Evolutionary conservation across 2,113 vertebrate species (phyloP).

Genomic region (Apodemus sylvaticus): DNA sequence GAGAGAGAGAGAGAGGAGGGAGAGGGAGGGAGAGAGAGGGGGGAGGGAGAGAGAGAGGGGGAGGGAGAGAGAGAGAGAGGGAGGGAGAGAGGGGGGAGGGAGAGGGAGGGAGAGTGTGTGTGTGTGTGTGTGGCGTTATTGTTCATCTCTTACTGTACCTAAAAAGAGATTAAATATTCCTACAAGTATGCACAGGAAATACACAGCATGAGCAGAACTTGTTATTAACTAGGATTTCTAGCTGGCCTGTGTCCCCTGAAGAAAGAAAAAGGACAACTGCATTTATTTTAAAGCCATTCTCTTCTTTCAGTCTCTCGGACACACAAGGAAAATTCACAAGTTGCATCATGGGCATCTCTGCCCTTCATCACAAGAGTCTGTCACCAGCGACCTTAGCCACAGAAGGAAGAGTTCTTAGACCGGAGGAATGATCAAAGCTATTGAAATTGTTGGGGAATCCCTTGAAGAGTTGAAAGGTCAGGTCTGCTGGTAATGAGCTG

Average conservation of each 20-base stretch:
- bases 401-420: neutral
- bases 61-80: neutral
- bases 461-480: neutral
- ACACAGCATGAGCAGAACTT: neutral
- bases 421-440: neutral
- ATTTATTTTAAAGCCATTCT: neutral
- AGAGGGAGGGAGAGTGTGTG: too few relatives aligned
- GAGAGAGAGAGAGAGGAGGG: neutral
- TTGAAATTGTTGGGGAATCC: neutral
- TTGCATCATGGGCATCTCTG: neutral
- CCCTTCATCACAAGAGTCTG: neutral
- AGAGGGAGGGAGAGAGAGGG: too few relatives aligned
- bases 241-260: neutral
- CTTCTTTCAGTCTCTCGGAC: neutral
- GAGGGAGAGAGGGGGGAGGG: too few relatives aligned
- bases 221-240: neutral
- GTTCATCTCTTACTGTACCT: neutral
- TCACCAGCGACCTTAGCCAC: neutral
- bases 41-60: too few relatives aligned
- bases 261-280: neutral
- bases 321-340: neutral
- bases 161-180: neutral
- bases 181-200: neutral
- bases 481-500: neutral
- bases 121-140: too few relatives aligned